phyloP scores from a whole-genome alignment of 2,113 vertebrate species.

The Alethe castanea region DNA sequence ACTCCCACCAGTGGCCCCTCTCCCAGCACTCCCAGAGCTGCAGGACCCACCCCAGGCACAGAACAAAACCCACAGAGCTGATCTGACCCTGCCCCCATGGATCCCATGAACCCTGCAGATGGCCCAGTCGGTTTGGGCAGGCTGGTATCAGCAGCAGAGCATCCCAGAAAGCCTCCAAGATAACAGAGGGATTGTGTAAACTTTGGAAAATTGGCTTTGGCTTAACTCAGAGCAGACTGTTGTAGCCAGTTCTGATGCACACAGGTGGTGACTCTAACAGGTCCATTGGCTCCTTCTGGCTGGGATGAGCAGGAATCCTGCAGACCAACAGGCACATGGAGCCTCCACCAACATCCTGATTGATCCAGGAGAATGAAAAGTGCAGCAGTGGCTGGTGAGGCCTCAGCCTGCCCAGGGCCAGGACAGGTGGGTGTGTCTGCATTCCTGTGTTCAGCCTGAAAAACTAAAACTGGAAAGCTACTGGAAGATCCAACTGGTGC shows the following conservation, averaged over 20 bases:
- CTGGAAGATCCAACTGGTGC: rapidly evolving
- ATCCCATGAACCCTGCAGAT: background rate
- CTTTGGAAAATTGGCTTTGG: background rate
- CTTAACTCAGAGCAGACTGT: background rate
- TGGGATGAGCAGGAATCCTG: background rate
- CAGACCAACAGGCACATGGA: background rate
- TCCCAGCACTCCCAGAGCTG: background rate
- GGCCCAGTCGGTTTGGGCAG: background rate
- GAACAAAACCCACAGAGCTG: background rate
- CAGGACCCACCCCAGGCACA: background rate
- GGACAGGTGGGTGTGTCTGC: rapidly evolving
- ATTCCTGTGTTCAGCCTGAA: background rate
- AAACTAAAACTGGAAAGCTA: background rate
- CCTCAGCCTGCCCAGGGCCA: background rate
- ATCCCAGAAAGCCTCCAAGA: background rate
- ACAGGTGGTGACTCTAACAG: background rate
- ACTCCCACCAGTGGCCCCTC: background rate
- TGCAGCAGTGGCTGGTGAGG: background rate
- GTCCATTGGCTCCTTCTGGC: background rate
- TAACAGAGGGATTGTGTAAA: background rate
- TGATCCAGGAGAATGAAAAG: background rate
- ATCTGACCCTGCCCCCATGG: rapidly evolving
- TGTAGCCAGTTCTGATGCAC: background rate
- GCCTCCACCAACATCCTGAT: background rate
- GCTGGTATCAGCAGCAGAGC: background rate